Evolutionary conservation across 2,797 vertebrate genomes (phyloP).

Genomic region (Notolabrus celidotus): DNA sequence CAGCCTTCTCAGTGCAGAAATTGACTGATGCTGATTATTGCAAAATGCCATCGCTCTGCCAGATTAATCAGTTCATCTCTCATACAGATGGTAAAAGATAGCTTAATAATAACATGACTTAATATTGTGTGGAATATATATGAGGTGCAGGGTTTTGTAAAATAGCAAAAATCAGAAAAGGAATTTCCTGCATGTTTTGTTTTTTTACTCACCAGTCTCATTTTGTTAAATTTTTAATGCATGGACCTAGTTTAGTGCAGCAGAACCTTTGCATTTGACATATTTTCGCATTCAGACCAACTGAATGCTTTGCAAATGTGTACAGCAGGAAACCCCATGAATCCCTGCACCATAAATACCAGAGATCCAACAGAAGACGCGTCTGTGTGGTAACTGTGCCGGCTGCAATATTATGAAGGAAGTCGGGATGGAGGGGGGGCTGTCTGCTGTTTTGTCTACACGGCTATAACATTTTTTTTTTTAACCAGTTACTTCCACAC

Average conservation of each 20-base stretch:
- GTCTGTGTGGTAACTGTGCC: slow-evolving; percentile 44
- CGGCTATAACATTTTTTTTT: slow-evolving; percentile 69
- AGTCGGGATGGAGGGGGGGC: slow-evolving; percentile 14
- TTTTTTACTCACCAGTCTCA: background rate
- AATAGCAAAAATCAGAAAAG: background rate
- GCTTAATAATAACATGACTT: background rate
- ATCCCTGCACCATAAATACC: background rate
- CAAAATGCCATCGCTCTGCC: too few species aligned
- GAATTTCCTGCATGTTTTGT: background rate
- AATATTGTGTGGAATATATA: too few species aligned
- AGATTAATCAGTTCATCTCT: too few species aligned
- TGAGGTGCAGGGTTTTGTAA: background rate
- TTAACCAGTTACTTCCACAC: slow-evolving; percentile 79
- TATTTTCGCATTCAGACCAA: background rate
- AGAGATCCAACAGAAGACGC: background rate
- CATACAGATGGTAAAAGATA: background rate
- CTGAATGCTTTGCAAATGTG: background rate
- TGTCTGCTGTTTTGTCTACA: slow-evolving; percentile 63
- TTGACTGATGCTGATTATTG: too few species aligned
- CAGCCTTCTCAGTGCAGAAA: too few species aligned
- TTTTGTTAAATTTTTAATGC: slow-evolving; percentile 43
- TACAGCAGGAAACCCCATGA: background rate
- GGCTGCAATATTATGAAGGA: slow-evolving; percentile 31
- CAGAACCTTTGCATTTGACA: background rate
- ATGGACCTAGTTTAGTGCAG: slow-evolving; percentile 37